These are phyloP conservation scores for Plestiodon gilberti DNA, from an alignment of 2,113 vertebrate species.

Conservation along the genomic window DNA sequence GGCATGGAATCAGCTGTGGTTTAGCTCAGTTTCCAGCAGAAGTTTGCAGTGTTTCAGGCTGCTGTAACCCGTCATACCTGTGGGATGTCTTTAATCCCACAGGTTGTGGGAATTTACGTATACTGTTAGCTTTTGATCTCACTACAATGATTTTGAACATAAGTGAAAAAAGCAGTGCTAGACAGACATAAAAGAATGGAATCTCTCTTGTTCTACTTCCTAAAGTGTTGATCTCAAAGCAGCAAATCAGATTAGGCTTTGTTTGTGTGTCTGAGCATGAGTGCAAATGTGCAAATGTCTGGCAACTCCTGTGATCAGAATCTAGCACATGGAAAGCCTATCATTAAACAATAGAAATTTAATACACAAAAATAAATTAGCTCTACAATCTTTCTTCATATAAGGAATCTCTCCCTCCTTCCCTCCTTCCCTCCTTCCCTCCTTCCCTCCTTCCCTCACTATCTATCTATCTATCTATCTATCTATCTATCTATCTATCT, in stretches of 20 bases:
- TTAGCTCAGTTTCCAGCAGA: slow-evolving; percentile 63
- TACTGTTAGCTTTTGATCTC: slow-evolving; percentile 72
- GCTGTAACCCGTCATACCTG: slow-evolving; percentile 60
- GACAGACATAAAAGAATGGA: slow-evolving; percentile 69
- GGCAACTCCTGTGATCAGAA: neutral
- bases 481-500: no score
- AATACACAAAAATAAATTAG: slow-evolving; percentile 8
- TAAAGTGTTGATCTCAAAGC: slow-evolving; percentile 51
- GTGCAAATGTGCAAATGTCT: rapidly evolving
- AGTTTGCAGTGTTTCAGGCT: slow-evolving; percentile 63
- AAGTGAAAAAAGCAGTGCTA: slow-evolving; percentile 59
- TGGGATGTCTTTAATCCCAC: slow-evolving; percentile 70
- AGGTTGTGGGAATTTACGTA: slow-evolving; percentile 53
- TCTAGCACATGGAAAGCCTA: neutral
- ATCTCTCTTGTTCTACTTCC: slow-evolving; percentile 67
- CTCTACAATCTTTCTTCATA: neutral
- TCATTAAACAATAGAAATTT: neutral
- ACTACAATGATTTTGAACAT: slow-evolving; percentile 61
- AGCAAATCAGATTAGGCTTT: slow-evolving; percentile 32
- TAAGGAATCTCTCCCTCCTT: slow-evolving; percentile 8
- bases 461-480: no score
- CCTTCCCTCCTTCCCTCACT: no score
- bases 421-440: no score
- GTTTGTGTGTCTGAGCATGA: neutral
- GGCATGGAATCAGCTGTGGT: slow-evolving; percentile 42